Evolutionary conservation across 2,113 vertebrate species (phyloP).

Genomic region (Anseranas semipalmata): DNA sequence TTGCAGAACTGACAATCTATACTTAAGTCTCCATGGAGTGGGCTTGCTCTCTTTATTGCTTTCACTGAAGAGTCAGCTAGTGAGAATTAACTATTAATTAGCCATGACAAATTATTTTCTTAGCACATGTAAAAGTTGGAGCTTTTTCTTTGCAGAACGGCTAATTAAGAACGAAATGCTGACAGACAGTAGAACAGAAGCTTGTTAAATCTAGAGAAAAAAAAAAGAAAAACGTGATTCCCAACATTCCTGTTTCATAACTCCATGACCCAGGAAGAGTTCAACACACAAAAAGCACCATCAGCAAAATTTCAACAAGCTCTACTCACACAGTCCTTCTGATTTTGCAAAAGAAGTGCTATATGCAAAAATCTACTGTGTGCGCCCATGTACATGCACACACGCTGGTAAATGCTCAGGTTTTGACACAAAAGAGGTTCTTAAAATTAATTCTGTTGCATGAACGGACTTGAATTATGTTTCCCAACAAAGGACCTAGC

Average conservation of each 20-base stretch:
- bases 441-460: neutral
- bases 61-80: neutral
- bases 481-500: neutral
- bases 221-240: neutral
- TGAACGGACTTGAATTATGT: neutral
- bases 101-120: neutral
- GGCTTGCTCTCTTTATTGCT: neutral
- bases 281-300: neutral
- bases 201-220: neutral
- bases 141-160: neutral
- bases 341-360: neutral
- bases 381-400: accelerated
- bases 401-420: accelerated
- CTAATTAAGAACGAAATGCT: neutral
- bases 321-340: neutral
- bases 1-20: neutral
- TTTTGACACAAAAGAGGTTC: neutral
- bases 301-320: neutral
- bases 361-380: neutral
- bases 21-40: neutral
- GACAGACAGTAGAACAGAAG: neutral
- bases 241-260: neutral
- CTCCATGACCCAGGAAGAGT: neutral
- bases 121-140: neutral
- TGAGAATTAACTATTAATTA: neutral